These are phyloP conservation scores for Rhodinocichla rosea DNA, from an alignment of 2,113 vertebrate genomes.

Conservation along the genomic window DNA sequence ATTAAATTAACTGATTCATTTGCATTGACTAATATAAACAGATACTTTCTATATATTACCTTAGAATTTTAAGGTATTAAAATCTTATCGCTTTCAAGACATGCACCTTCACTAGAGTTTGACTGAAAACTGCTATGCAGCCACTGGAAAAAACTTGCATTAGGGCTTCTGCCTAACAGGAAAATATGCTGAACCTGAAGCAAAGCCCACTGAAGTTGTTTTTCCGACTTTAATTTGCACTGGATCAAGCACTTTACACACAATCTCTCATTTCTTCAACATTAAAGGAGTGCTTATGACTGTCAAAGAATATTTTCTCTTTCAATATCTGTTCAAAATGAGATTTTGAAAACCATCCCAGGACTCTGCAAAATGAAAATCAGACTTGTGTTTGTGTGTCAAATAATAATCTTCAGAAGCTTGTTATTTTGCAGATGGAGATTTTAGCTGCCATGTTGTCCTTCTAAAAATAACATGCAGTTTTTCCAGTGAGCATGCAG, in stretches of 20 bases:
- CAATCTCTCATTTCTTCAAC: neutral
- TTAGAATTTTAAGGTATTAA: conserved; percentile 6
- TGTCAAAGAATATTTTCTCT: neutral
- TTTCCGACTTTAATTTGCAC: neutral
- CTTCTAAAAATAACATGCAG: conserved; percentile 70
- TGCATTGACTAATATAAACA: neutral
- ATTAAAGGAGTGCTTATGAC: neutral
- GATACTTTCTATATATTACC: neutral
- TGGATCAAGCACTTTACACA: neutral
- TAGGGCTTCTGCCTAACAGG: neutral
- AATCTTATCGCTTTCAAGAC: neutral
- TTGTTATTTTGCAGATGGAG: conserved; percentile 63
- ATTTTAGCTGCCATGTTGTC: conserved; percentile 69
- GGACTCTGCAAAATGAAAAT: conserved; percentile 13
- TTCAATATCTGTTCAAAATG: neutral
- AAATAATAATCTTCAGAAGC: conserved; percentile 59
- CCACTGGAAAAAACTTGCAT: conserved; percentile 20
- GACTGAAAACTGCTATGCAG: neutral
- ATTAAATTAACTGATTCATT: neutral
- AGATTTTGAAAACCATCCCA: conserved; percentile 2
- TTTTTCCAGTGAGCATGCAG: conserved; percentile 48
- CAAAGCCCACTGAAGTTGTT: neutral
- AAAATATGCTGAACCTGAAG: conserved; percentile 28
- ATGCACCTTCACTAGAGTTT: neutral
- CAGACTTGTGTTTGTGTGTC: conserved; percentile 25